These are phyloP conservation scores for Solenodon paradoxus DNA, from an alignment of 2,113 vertebrate species.

Conservation along the genomic window DNA sequence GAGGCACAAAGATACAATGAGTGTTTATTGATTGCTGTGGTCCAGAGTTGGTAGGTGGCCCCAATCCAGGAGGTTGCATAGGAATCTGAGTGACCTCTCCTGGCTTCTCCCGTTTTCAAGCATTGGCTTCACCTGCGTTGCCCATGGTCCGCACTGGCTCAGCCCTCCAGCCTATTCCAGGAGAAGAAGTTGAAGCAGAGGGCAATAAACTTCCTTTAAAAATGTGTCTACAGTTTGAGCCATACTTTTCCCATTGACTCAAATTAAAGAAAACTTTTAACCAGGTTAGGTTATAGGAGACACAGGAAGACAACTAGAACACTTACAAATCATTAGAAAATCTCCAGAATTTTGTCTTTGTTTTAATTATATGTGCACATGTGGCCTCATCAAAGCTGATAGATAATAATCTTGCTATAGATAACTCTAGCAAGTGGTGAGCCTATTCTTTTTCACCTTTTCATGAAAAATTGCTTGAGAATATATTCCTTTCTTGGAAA, in stretches of 20 bases:
- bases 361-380: background rate
- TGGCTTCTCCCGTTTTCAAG: background rate
- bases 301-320: background rate
- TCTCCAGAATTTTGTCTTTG: background rate
- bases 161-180: too few relatives aligned
- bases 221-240: background rate
- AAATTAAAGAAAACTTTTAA: background rate
- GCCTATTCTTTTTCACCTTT: background rate
- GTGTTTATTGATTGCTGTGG: background rate
- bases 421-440: background rate
- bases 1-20: background rate
- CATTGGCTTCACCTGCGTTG: background rate
- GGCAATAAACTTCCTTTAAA: background rate
- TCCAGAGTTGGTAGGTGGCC: background rate
- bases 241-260: background rate
- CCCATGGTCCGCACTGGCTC: background rate
- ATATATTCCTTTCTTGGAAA: background rate
- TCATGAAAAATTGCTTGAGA: background rate
- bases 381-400: background rate
- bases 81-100: background rate
- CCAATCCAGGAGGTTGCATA: background rate
- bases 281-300: background rate
- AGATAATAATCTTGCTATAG: background rate
- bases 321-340: background rate
- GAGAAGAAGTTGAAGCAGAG: background rate